Base-by-base conservation (phyloP, 92 coral and sea anemone genomes). In the Zoanthus sansibaricus region DNA sequence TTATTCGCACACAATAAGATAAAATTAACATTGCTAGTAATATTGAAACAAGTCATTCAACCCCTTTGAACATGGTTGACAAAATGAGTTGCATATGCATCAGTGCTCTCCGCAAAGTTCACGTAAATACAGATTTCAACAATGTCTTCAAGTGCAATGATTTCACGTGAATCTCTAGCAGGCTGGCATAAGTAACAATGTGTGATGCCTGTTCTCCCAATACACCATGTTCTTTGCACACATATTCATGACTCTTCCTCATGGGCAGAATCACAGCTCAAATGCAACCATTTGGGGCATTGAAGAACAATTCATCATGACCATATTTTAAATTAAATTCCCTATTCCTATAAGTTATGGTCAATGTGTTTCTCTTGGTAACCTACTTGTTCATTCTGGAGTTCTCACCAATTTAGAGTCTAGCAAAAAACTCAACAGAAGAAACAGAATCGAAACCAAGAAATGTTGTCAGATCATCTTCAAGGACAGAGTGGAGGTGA, bases 191-290 rank as follows among this genome's bases (percentile, higher is more conserved):
- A 17, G 79, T n/a, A 16, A 45, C 61, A 47, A 75, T 75, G 79
- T 18, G 79, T 4, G 8, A 2, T 2, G 56, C 79, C 79, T 42
- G 42, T 33, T 33, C 42, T 33, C 42, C 42, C 42, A 77, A 42
- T 12, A 77, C 82, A 7, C 6, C 46, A 20, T 77, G 68, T 12
- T 15, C 47, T 33, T 77, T 47, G 37, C 82, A 77, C 4, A 77
- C 16, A 25, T 54, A n/a, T 30, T 76, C 62, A 76, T n/a, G 7
- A 9, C 11, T 25, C 66, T 76, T 49, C 9, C 17, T 46, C 80
- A 76, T 76, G 80, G 66, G 66, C 51, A 76, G 66, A 8, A 51
- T 54, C 64, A 49, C 80, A 49, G 80, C 80, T 48, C 80, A 66
- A 51, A 3, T 3, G 42, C 42, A 33, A 1, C n/a, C 69, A 30